phyloP scores from a whole-genome alignment of 1,140 invertebrate species.

The Bombyx mandarina region DNA sequence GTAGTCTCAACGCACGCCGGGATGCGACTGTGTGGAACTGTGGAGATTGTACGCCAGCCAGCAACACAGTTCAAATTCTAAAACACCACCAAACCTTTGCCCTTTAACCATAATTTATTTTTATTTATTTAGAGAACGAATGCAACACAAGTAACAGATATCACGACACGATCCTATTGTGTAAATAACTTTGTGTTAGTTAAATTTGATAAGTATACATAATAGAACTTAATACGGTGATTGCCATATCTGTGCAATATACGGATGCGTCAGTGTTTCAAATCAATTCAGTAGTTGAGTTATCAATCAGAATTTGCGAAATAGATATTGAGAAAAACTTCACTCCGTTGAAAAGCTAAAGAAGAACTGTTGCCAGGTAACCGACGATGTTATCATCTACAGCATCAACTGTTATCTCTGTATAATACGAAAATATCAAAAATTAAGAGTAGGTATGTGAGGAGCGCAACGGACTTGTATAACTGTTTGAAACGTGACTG shows the following conservation, averaged over 20 bases:
- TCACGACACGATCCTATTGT: constrained; percentile 50
- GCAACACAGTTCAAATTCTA: background rate
- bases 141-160: constrained; percentile 45
- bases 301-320: no score
- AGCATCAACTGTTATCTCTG: no score
- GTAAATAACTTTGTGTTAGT: constrained; percentile 41
- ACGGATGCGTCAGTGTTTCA: no score
- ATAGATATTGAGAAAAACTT: no score
- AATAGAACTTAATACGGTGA: constrained; percentile 30
- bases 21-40: constrained; percentile 21
- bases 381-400: no score
- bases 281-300: no score
- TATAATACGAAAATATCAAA: no score
- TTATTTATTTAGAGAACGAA: constrained; percentile 59
- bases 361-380: no score
- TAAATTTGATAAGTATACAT: constrained; percentile 44
- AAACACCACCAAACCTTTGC: constrained; percentile 63
- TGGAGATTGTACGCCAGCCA: constrained; percentile 5
- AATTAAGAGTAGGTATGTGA: no score
- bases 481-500: no score
- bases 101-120: constrained; percentile 58
- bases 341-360: no score
- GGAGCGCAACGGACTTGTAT: no score
- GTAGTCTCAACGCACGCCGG: constrained; percentile 22
- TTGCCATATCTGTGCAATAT: constrained; percentile 1